Conservation (phyloP, 2,888 invertebrate species). For the Cheilosia vulpina region DNA sequence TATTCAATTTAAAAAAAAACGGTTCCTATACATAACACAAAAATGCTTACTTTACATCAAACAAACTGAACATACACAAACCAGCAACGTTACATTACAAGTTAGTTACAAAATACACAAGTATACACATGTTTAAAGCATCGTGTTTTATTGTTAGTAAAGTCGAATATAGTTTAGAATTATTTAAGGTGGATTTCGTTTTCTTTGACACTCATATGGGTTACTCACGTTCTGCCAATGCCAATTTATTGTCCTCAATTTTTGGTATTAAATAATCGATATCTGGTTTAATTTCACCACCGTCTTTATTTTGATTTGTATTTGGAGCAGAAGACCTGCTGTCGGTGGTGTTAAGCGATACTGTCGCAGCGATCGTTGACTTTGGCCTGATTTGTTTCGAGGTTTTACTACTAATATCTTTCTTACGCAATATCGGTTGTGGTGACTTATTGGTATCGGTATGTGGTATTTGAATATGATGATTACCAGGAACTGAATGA, state of each 20-base stretch:
- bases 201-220: conserved; percentile 34
- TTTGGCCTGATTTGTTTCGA: conserved; percentile 79
- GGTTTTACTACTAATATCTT: conserved; percentile 79
- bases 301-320: conserved; percentile 49
- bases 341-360: conserved; percentile 63
- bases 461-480: conserved; percentile 81
- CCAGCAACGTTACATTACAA: conserved; percentile 21
- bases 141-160: conserved; percentile 32
- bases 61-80: conserved; percentile 30
- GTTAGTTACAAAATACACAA: conserved; percentile 11
- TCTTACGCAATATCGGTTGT: conserved; percentile 81
- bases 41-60: conserved; percentile 34
- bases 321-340: conserved; percentile 44
- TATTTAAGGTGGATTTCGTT: conserved; percentile 33
- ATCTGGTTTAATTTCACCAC: conserved; percentile 50
- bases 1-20: conserved; percentile 14
- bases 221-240: conserved; percentile 83
- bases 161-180: conserved; percentile 25
- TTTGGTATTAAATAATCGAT: conserved; percentile 81
- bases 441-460: conserved; percentile 79
- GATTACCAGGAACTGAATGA: conserved; percentile 80
- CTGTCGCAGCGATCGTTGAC: conserved; percentile 78
- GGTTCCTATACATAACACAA: conserved; percentile 24
- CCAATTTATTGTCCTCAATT: conserved; percentile 83
- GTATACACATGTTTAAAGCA: conserved; percentile 31